Base-by-base conservation (phyloP, 2,797 vertebrate species). In the Ispidina lecontei region DNA sequence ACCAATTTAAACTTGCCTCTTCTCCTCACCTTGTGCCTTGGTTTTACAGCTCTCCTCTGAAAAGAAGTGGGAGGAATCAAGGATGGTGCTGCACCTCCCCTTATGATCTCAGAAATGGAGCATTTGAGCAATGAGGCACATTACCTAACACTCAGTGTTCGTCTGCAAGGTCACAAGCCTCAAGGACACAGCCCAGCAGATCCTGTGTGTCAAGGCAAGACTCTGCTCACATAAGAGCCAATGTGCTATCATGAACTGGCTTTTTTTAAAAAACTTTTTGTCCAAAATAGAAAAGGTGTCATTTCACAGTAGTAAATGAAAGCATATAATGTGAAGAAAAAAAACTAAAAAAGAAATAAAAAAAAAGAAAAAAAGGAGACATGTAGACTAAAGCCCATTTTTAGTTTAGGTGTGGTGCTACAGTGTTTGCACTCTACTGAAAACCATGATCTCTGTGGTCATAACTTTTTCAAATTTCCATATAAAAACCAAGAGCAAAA, bases 401-500 rank as follows among this genome's bases (percentile, higher is more conserved):
- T 73, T 63, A 75, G 58, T 90, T 96, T 94, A 96, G 88, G 95
- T 86, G 94, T 94, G 88, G 92, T 78, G 84, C 84, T 82, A 51
- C 26, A 88, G 46, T 39, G 64, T 68, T 94, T 93, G 78, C 55
- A 82, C 91, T 87, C 76, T 47, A 87, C 63, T 93, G 59, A 85
- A 95, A 96, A 82, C 91, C 87, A 96, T 91, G 56, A 93, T 94
- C 91, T 94, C 84, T 90, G 68, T 87, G 58, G 88, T 84, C 62
- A 84, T 55, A 90, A 47, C 58, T 92, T 80, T 84, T 97, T 92
- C 28, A 86, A 84, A 95, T 93, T 86, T 95, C 82, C 83, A 94
- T 93, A 93, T 94, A 96, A 97, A 96, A 94, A 81, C 58, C 71
- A 75, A n/a, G 56, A 96, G 55, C 80, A 81, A 92, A 89, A 86